Conservation (phyloP, 2,113 vertebrate species). For the Cyanocitta stelleri region DNA sequence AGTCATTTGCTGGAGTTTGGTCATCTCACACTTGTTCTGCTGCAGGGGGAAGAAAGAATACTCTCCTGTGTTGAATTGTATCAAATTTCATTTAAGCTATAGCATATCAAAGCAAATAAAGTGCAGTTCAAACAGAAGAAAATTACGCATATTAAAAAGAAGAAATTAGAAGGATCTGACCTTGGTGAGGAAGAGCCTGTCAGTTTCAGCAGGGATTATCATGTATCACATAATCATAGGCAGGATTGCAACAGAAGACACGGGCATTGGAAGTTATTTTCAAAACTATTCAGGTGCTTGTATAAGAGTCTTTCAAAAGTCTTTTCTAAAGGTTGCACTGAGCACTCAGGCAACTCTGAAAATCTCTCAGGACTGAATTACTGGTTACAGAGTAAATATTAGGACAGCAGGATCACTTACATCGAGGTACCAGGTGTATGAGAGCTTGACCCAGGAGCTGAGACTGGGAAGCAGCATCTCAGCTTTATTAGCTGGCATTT, state of each 20-base stretch:
- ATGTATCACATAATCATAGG: not conserved
- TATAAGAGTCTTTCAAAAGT: not conserved
- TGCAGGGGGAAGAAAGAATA: not conserved
- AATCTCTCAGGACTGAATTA: not conserved
- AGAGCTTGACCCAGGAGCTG: not conserved
- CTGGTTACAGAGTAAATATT: not conserved
- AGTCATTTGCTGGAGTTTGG: not conserved
- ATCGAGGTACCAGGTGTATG: fast-evolving
- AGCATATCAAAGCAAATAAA: not conserved
- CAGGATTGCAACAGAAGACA: not conserved
- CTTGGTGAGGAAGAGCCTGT: not conserved
- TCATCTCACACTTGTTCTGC: not conserved
- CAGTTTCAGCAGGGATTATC: not conserved
- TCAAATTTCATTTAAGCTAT: not conserved
- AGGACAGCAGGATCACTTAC: not conserved
- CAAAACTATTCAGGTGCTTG: not conserved
- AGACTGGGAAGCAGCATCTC: not conserved
- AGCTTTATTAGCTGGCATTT: not conserved
- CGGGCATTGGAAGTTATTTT: not conserved
- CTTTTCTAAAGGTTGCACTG: not conserved
- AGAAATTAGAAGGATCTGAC: not conserved
- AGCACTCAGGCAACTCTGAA: not conserved
- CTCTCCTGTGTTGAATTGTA: not conserved
- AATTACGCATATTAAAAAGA: not conserved
- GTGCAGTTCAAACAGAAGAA: not conserved